Evolutionary conservation across 2,113 vertebrate genomes (phyloP).

Genomic region (Gymnarchus niloticus): DNA sequence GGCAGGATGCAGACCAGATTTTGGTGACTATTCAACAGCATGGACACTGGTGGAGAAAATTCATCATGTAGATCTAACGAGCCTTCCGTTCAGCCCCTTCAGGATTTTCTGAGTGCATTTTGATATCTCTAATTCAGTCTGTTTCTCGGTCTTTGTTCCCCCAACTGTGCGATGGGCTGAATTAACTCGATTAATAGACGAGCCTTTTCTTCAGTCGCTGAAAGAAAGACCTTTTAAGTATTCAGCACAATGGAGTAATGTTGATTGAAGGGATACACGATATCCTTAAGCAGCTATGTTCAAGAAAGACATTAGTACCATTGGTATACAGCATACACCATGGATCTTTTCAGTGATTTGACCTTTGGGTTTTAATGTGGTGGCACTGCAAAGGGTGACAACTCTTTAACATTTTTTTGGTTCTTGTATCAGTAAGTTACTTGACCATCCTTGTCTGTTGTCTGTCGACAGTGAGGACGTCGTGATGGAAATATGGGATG

Average conservation of each 20-base stretch:
- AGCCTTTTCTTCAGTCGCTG: background rate
- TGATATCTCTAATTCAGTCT: too few species aligned
- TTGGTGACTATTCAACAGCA: background rate
- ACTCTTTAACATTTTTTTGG: too few species aligned
- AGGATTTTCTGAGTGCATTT: background rate
- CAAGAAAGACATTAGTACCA: background rate
- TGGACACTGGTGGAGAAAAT: background rate
- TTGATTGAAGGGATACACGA: background rate
- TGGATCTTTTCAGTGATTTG: background rate
- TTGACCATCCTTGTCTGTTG: slow-evolving; percentile 38
- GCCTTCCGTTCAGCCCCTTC: background rate
- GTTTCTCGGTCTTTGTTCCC: too few species aligned
- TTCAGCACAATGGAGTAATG: background rate
- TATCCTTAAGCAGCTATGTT: background rate
- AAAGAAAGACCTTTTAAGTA: background rate
- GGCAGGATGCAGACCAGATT: background rate
- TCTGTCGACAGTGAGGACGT: slow-evolving; percentile 43
- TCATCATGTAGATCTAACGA: background rate
- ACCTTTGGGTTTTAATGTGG: background rate
- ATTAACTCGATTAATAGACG: background rate
- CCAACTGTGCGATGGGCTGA: too few species aligned
- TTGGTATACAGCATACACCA: background rate
- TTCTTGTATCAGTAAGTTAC: slow-evolving; percentile 33
- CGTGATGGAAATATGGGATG: slow-evolving; percentile 27
- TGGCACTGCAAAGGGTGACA: slow-evolving; percentile 23